These are phyloP conservation scores for Penaeus monodon DNA, from an alignment of 2,888 invertebrate genomes.

Conservation along the genomic window DNA sequence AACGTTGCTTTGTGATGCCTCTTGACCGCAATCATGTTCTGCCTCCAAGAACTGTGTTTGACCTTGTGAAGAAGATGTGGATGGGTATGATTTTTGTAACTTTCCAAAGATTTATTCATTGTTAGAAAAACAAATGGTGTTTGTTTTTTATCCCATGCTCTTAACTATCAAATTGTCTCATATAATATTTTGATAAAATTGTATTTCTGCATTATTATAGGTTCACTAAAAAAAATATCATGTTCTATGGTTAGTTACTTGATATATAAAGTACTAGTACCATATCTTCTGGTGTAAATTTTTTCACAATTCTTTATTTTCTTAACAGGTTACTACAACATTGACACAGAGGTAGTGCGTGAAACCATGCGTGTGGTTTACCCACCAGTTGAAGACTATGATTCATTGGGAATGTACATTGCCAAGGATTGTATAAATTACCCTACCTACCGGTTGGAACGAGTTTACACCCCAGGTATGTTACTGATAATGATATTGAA, in stretches of 20 bases:
- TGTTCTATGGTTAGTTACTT: too few relatives aligned
- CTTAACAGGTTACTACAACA: conserved; percentile 79
- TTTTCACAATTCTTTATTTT: background rate
- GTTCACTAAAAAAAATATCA: too few relatives aligned
- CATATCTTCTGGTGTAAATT: background rate
- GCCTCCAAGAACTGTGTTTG: conserved; percentile 84
- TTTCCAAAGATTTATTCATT: background rate
- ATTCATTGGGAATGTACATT: conserved; percentile 79
- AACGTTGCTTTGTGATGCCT: conserved; percentile 91
- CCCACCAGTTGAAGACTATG: conserved; percentile 77
- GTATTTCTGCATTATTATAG: too few relatives aligned
- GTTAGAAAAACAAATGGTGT: too few relatives aligned
- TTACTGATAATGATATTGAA: too few relatives aligned
- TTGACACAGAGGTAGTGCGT: conserved; percentile 83
- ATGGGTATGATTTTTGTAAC: conserved; percentile 71
- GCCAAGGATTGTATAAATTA: conserved; percentile 78
- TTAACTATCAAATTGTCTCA: too few relatives aligned
- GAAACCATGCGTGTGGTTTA: conserved; percentile 82
- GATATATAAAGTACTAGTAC: background rate
- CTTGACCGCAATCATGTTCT: conserved; percentile 83
- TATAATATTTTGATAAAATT: too few relatives aligned
- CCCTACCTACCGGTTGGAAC: conserved; percentile 82
- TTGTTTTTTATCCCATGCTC: too few relatives aligned
- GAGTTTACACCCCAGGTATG: conserved; percentile 77
- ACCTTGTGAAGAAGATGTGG: conserved; percentile 84